Evolutionary conservation across 2,113 vertebrate species (phyloP).

Genomic region (Callionymus lyra): DNA sequence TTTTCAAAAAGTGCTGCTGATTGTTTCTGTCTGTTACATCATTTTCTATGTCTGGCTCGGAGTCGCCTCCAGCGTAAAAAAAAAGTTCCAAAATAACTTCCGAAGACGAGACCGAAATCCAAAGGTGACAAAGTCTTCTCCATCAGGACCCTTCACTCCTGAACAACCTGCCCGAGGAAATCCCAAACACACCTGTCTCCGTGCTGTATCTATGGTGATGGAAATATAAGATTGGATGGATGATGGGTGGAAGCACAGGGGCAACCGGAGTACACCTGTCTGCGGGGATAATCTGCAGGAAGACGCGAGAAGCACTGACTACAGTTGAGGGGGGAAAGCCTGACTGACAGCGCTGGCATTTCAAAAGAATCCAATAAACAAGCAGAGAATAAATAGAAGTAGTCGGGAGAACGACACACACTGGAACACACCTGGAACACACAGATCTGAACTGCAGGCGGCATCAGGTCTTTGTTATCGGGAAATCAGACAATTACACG

Average conservation of each 20-base stretch:
- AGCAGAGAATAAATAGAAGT: conserved; percentile 55
- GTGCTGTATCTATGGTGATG: no score
- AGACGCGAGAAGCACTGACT: conserved; percentile 33
- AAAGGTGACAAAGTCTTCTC: no score
- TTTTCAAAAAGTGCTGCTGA: no score
- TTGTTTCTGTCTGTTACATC: no score
- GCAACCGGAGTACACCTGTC: conserved; percentile 46
- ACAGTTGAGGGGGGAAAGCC: conserved; percentile 38
- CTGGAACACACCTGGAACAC: not conserved
- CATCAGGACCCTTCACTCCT: no score
- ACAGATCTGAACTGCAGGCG: not conserved
- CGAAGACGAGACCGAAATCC: no score
- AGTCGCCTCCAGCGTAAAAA: no score
- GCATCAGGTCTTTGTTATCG: not conserved
- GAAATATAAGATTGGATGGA: no score
- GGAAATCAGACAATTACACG: not conserved
- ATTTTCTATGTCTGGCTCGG: no score
- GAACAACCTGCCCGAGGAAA: no score
- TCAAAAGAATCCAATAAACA: conserved; percentile 64
- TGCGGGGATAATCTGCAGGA: conserved; percentile 55
- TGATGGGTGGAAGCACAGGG: not conserved
- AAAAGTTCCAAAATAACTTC: no score
- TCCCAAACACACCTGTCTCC: no score
- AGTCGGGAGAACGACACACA: conserved; percentile 1
- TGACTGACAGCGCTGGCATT: conserved; percentile 69